These are phyloP conservation scores for Drepana falcataria DNA, from an alignment of 2,888 invertebrate species.

Conservation along the genomic window DNA sequence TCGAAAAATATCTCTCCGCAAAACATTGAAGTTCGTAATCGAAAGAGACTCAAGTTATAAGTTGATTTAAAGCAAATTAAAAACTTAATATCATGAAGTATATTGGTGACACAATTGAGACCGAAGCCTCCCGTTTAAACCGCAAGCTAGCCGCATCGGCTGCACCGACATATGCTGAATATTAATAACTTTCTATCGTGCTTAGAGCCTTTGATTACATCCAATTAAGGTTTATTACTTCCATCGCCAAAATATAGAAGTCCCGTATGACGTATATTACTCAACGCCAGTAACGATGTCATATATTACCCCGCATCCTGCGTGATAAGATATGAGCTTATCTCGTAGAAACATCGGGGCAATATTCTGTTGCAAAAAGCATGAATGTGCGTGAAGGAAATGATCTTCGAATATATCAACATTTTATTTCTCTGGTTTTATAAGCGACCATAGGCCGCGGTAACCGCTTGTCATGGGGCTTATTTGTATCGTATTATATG, in stretches of 20 bases:
- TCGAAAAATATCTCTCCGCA: too few species aligned
- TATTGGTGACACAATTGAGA: too few species aligned
- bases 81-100: too few species aligned
- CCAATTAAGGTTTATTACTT: neutral
- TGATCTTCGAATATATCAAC: neutral
- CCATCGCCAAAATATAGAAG: neutral
- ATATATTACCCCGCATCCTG: conserved; percentile 33
- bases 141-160: too few species aligned
- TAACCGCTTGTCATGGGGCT: too few species aligned
- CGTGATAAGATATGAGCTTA: conserved; percentile 57
- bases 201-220: neutral
- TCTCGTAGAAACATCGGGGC: conserved; percentile 46
- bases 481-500: too few species aligned
- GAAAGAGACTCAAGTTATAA: too few species aligned
- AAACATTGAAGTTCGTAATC: too few species aligned
- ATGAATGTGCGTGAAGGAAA: conserved; percentile 14
- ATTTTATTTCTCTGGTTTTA: too few species aligned
- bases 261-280: conserved; percentile 25
- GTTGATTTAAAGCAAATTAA: too few species aligned
- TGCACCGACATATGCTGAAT: neutral
- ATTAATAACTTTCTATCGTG: neutral
- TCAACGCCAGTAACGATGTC: conserved; percentile 37
- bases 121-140: too few species aligned
- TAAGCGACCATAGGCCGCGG: too few species aligned
- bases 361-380: conserved; percentile 40